A percentile compares a stretch with the other conserved stretches of the same genome.
Conservation (phyloP, 2,797 vertebrate genomes). For the Fundulus diaphanus region DNA sequence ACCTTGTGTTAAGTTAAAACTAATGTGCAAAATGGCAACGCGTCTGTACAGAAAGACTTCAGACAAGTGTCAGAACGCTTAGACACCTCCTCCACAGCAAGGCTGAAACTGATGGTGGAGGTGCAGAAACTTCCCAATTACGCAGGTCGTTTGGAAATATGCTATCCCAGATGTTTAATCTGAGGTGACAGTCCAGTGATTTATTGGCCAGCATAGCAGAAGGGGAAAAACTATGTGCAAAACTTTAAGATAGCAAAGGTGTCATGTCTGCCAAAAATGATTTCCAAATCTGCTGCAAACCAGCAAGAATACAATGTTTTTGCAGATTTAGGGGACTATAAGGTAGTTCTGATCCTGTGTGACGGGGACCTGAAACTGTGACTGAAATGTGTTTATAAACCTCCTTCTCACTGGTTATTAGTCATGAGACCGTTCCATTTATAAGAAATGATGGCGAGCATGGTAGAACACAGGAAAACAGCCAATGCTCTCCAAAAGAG, state of each 20-base stretch:
- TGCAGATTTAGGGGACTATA: not conserved
- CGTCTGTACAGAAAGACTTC: not conserved
- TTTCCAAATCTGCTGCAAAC: not conserved
- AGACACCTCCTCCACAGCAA: not conserved
- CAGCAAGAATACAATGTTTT: not conserved
- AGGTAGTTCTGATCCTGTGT: not conserved
- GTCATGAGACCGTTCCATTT: not conserved
- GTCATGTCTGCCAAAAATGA: not conserved
- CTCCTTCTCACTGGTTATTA: not conserved
- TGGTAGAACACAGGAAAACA: slow-evolving; percentile 2
- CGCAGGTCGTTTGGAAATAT: not conserved
- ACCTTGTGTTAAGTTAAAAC: not conserved
- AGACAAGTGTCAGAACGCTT: not conserved
- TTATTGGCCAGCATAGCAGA: not conserved
- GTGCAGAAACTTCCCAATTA: not conserved
- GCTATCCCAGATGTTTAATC: not conserved
- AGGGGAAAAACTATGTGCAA: not conserved
- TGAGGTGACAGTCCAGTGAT: not conserved
- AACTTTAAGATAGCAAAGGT: not conserved
- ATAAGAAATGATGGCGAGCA: not conserved
- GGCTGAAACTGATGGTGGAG: not conserved
- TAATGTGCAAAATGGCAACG: not conserved
- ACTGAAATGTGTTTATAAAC: not conserved
- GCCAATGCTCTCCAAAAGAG: slow-evolving; percentile 3
- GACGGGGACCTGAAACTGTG: not conserved